Evolutionary conservation across 2,113 vertebrate species (phyloP).

Genomic region (Hypocryptadius cinnamomeus): DNA sequence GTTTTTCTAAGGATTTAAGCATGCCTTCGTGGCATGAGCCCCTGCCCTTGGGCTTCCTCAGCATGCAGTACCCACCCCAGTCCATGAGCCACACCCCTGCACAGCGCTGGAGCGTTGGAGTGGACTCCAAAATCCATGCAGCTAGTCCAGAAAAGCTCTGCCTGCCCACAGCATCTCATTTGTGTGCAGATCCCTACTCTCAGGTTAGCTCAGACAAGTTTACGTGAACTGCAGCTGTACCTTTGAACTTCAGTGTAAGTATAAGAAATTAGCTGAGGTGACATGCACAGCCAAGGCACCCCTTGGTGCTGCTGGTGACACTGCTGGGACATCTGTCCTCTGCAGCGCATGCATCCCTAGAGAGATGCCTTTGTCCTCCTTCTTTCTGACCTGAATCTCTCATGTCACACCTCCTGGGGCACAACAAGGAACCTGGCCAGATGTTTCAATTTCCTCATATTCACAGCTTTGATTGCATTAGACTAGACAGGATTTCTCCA

Average conservation of each 20-base stretch:
- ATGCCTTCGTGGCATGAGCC: neutral
- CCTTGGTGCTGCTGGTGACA: neutral
- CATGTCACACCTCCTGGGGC: neutral
- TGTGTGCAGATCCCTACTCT: neutral
- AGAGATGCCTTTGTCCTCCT: neutral
- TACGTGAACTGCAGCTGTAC: neutral
- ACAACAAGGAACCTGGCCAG: neutral
- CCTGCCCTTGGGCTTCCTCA: neutral
- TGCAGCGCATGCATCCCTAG: neutral
- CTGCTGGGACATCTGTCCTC: neutral
- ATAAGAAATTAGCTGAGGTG: neutral
- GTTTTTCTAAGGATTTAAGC: neutral
- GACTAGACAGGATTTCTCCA: constrained; percentile 53
- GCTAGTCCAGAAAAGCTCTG: neutral
- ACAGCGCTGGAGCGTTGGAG: neutral
- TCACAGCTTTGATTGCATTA: constrained; percentile 48
- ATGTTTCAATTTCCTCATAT: constrained; percentile 38
- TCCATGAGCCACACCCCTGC: neutral
- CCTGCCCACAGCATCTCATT: neutral
- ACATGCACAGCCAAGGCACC: neutral
- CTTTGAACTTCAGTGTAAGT: neutral
- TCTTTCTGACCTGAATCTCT: neutral
- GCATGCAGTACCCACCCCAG: neutral
- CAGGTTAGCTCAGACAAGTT: neutral
- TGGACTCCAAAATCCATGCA: neutral